A percentile compares a stretch with the other conserved stretches of the same genome.
Conservation (phyloP, 2,888 invertebrate species). For the Phytoseiulus persimilis region DNA sequence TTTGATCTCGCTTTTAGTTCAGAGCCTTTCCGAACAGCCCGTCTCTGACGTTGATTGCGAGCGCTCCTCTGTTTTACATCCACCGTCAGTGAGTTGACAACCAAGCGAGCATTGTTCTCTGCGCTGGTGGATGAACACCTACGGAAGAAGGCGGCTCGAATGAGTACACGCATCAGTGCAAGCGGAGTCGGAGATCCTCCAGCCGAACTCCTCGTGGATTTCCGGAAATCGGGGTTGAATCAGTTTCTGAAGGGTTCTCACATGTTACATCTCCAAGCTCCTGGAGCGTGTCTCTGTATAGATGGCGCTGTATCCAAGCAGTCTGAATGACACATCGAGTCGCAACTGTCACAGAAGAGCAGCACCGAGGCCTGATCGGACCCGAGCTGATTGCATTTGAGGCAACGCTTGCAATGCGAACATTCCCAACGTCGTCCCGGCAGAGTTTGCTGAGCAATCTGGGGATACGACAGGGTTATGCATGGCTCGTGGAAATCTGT, state of each 20-base stretch:
- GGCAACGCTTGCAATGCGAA: constrained; percentile 33
- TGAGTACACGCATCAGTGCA: no score
- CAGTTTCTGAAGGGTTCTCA: not conserved
- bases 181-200: no score
- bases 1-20: not conserved
- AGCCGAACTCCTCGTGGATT: no score
- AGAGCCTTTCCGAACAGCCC: not conserved
- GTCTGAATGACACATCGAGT: constrained; percentile 23
- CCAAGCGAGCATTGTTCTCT: constrained; percentile 9
- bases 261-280: not conserved
- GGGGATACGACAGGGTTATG: not conserved
- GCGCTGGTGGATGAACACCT: constrained; percentile 25
- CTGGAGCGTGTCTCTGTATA: not conserved
- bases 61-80: constrained; percentile 18
- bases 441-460: constrained; percentile 31
- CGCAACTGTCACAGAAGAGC: constrained; percentile 16
- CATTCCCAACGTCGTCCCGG: constrained; percentile 35
- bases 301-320: not conserved
- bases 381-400: constrained; percentile 20
- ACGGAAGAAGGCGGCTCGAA: not conserved
- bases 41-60: not conserved
- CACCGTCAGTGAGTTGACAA: constrained; percentile 20
- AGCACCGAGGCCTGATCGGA: constrained; percentile 28
- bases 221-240: no score
- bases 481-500: no score